Evolutionary conservation across 1,140 invertebrate species (phyloP).

Genomic region (Bacillus rossius): DNA sequence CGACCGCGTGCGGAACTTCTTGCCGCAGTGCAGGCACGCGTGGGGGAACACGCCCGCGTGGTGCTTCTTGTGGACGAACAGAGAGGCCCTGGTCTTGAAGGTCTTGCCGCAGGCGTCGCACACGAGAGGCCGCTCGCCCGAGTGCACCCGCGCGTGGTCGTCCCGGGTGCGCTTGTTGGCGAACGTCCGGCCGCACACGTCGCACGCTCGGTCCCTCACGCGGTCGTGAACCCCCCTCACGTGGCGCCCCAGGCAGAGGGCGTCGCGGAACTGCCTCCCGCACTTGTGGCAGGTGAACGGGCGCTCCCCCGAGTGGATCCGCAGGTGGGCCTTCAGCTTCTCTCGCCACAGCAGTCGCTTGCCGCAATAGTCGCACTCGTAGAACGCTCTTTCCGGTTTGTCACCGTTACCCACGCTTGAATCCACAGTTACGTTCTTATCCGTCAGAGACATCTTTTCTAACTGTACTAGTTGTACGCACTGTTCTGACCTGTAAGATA

Average conservation of each 20-base stretch:
- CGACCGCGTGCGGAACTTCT: conserved; percentile 25
- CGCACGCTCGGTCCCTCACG: conserved; percentile 13
- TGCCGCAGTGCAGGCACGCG: conserved; percentile 29
- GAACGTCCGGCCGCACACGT: conserved; percentile 10
- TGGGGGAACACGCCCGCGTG: conserved; percentile 30
- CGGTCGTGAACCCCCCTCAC: conserved; percentile 21
- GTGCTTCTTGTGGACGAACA: conserved; percentile 22
- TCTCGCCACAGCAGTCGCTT: not conserved
- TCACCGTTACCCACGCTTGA: not conserved
- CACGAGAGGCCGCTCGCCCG: conserved; percentile 36
- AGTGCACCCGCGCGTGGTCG: conserved; percentile 12
- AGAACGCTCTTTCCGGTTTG: not conserved
- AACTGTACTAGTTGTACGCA: no score
- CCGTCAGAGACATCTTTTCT: no score
- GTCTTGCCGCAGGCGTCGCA: conserved; percentile 38
- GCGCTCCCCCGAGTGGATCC: conserved; percentile 43
- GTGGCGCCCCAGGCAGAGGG: conserved; percentile 21
- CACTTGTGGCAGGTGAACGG: conserved; percentile 46
- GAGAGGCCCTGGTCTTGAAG: conserved; percentile 27
- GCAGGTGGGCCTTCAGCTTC: conserved; percentile 42
- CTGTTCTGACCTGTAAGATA: no score
- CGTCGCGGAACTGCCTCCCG: conserved; percentile 42
- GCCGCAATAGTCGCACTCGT: not conserved
- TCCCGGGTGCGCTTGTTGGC: not conserved
- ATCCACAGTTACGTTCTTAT: not conserved